Evolutionary conservation across 1,140 invertebrate species (phyloP), one percentile per base, ranked within the genome.

Genomic region (Carposina sasakii): DNA sequence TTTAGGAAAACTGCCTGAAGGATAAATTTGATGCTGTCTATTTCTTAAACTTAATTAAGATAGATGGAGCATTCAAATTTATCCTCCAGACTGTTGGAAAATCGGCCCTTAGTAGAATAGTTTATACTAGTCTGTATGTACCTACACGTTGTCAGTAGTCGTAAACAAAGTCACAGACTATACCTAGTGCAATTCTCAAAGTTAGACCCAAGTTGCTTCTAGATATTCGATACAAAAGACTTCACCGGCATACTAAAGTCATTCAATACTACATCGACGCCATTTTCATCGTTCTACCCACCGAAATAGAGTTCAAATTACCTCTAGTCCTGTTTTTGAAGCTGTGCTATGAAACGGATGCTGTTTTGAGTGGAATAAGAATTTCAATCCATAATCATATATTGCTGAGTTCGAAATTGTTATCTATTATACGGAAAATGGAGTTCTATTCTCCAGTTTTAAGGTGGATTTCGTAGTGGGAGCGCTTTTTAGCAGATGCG

Each of bases 281-380:
- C 46, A 28, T 41, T 43, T 17, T 34, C 19, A 52, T 49, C 37
- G 28, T 48, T 17, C 34, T 10, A 44, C 30, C 3, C 16, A 21
- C 9, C 2, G 23, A 22, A 39, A 40, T 48, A 43, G 16, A 33
- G 8, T 43, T 28, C 9, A 55, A 47, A 50, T 26, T 53, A 21
- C 16, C 17, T 6, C 17, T 24, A 24, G n/a, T 37, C 5, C 22
- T 33, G 39, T 16, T 13, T 61, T 57, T 59, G 65, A 76, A 77
- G 63, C 72, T 62, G 59, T 77, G 74, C 70, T 76, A 76, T 77
- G 69, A 71, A 71, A 71, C 67, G 61, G 69, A 72, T 77, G 74
- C 75, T 77, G 76, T 77, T 77, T 81, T 81, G 73, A 81, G 63
- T 71, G 71, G 67, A 78, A 76, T 76, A 81, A 78, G 71, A 81